Conservation (phyloP, 2,113 vertebrate species). For the Notarius lentiginosus region DNA sequence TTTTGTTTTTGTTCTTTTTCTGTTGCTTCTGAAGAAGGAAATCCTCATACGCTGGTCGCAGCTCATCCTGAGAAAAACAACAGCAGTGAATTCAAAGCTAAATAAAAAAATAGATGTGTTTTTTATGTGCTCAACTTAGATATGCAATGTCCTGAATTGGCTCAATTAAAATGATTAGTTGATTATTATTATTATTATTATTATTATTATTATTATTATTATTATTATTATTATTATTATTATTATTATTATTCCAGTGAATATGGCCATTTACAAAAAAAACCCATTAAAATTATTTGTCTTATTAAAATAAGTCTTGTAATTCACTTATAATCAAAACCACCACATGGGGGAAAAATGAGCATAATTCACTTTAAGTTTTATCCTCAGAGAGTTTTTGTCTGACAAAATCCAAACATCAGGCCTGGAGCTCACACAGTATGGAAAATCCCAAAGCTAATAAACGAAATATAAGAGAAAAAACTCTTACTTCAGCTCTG, state of each 20-base stretch:
- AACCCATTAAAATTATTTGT: too few relatives aligned
- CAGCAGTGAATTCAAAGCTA: not conserved
- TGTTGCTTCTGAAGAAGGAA: conserved; percentile 77
- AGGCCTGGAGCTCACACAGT: not conserved
- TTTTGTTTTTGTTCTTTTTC: conserved; percentile 61
- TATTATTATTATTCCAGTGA: too few relatives aligned
- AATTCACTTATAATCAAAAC: not conserved
- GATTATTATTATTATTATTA: too few relatives aligned
- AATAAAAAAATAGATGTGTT: too few relatives aligned
- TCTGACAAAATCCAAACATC: not conserved
- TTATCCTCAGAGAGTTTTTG: not conserved
- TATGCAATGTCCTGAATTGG: too few relatives aligned
- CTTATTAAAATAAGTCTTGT: not conserved
- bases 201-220: too few relatives aligned
- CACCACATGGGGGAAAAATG: not conserved
- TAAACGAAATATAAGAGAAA: not conserved
- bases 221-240: too few relatives aligned
- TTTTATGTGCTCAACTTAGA: too few relatives aligned
- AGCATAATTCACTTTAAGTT: not conserved
- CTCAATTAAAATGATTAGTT: too few relatives aligned
- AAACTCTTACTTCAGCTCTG: conserved; percentile 38
- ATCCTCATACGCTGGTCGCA: conserved; percentile 83
- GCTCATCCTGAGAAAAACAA: conserved; percentile 72
- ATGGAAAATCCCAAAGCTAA: not conserved
- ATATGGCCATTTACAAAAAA: too few relatives aligned